Conservation (phyloP, 2,888 invertebrate species). For the Serripes groenlandicus region DNA sequence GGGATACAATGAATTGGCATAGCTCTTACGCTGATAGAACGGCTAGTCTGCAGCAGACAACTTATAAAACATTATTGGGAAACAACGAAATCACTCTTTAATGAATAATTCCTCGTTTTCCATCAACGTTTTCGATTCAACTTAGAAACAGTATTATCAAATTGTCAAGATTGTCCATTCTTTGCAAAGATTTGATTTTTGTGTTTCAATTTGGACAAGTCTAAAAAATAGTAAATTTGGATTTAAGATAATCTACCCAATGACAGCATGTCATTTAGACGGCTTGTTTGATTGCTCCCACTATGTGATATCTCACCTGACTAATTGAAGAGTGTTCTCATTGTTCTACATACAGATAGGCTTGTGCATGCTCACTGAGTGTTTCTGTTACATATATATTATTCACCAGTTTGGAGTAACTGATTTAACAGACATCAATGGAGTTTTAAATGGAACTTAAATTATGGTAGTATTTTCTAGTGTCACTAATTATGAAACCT, state of each 20-base stretch:
- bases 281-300: constrained; percentile 2
- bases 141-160: neutral
- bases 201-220: neutral
- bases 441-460: too few relatives aligned
- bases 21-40: too few relatives aligned
- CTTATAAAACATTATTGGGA: neutral
- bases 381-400: neutral
- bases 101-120: neutral
- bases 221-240: neutral
- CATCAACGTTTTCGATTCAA: neutral
- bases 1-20: too few relatives aligned
- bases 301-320: constrained; percentile 7
- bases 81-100: neutral
- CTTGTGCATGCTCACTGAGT: neutral
- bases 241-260: neutral
- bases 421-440: too few relatives aligned
- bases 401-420: too few relatives aligned
- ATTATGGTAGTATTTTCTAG: too few relatives aligned
- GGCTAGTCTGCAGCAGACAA: neutral
- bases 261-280: constrained; percentile 3
- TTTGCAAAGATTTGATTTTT: neutral
- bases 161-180: neutral
- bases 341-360: neutral
- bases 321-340: constrained; percentile 20
- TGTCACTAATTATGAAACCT: too few relatives aligned